Evolutionary conservation across 2,113 vertebrate genomes (phyloP), one percentile per base, ranked within the genome.

Genomic region (Gopherus flavomarginatus): DNA sequence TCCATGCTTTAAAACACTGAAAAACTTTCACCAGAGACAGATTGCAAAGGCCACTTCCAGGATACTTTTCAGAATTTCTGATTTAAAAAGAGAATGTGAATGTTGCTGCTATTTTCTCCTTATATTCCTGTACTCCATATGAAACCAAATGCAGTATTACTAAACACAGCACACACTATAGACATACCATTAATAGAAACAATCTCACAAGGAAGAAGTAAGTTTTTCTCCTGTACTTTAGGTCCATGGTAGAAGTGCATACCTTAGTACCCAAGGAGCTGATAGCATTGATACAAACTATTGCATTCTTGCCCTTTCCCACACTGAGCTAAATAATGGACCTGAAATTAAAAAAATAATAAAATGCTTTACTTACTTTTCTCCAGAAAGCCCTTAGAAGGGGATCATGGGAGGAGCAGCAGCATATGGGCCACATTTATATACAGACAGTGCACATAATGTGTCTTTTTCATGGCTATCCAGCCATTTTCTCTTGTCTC

Each of bases 141-240:
- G 31, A 80, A 62, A n/a, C 10, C 27, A 62, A 29, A 62, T 27
- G 42, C 35, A 80, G 22, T 50, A 65, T 8, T 53, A 56, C 54
- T 8, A 42, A 75, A 27, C 1, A 14, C 38, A 52, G 56, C 0
- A 0, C 1, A 31, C 10, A 1, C 11, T 27, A 31, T 8, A 47
- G 90, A 79, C 42, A 62, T 0, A 88, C 4, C 81, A 87, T 1
- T 42, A 59, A 56, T 72, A 35, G 57, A 85, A 93, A 65, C 2
- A 31, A 35, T 83, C 82, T 1, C 1, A 16, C 24, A 50, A 29
- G 47, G 84, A 87, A 82, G 26, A 0, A 17, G 5, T 22, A 72
- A 89, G n/a, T 26, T 26, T 38, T 21, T 31, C 53, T 78, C 44
- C 52, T n/a, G 6, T 4, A 6, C 0, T 4, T 29, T 1, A 90